Conservation (phyloP, 2,888 invertebrate genomes). For the Eucera pruinosa region DNA sequence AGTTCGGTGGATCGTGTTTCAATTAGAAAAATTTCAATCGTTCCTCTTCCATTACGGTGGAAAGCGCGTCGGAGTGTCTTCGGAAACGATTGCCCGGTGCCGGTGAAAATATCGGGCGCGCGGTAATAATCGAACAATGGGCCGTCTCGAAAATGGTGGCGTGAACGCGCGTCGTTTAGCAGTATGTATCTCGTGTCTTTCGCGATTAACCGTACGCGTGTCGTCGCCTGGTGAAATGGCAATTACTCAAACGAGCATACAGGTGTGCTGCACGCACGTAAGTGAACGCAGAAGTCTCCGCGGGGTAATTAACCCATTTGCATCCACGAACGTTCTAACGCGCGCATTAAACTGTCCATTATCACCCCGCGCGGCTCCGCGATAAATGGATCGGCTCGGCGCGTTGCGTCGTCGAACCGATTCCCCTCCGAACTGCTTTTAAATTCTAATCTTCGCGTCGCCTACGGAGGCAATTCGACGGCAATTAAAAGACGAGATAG, state of each 20-base stretch:
- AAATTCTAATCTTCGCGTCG: too few relatives aligned
- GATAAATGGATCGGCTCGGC: slow-evolving; percentile 37
- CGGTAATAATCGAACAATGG: slow-evolving; percentile 22
- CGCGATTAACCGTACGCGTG: slow-evolving; percentile 43
- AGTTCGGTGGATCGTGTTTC: too few relatives aligned
- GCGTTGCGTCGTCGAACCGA: slow-evolving; percentile 16
- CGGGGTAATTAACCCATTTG: slow-evolving; percentile 58
- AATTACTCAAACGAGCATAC: slow-evolving; percentile 46
- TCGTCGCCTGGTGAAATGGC: slow-evolving; percentile 49
- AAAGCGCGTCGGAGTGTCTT: not conserved
- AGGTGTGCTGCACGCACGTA: slow-evolving; percentile 43
- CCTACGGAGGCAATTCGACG: too few relatives aligned
- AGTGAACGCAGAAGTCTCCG: slow-evolving; percentile 51
- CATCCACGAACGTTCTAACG: slow-evolving; percentile 42
- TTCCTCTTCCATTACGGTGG: too few relatives aligned
- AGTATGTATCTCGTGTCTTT: slow-evolving; percentile 47
- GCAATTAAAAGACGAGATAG: too few relatives aligned
- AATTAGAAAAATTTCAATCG: too few relatives aligned
- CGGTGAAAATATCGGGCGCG: not conserved
- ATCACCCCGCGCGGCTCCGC: slow-evolving; percentile 27
- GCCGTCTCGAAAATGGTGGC: slow-evolving; percentile 21
- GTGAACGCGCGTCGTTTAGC: slow-evolving; percentile 13
- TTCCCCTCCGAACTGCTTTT: not conserved
- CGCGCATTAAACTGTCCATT: slow-evolving; percentile 48
- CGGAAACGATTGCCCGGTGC: not conserved